phyloP scores from a whole-genome alignment of 2,113 vertebrate species.

The Cardinalis cardinalis region DNA sequence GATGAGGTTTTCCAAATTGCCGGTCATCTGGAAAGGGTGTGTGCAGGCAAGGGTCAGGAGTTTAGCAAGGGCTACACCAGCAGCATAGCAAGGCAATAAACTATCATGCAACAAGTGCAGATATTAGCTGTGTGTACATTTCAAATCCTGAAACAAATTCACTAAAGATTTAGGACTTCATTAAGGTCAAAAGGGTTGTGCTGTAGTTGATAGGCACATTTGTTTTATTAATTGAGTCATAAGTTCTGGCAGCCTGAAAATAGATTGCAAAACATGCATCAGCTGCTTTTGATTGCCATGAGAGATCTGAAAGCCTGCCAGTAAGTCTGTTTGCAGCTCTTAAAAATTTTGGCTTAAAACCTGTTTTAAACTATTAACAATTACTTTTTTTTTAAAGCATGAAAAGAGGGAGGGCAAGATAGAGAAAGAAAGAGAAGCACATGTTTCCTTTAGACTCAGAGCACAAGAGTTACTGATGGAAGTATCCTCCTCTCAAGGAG shows the following conservation, averaged over 20 bases:
- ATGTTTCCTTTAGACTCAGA: constrained; percentile 20
- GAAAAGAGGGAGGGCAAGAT: not conserved
- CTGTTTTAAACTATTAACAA: constrained; percentile 65
- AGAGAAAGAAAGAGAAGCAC: not conserved
- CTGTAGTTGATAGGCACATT: constrained; percentile 60
- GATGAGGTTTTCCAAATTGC: constrained; percentile 33
- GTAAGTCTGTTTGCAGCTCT: constrained; percentile 73
- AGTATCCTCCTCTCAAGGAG: not conserved
- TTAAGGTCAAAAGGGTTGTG: constrained; percentile 65
- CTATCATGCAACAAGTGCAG: not conserved
- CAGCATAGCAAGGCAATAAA: constrained; percentile 42
- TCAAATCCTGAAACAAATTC: constrained; percentile 55
- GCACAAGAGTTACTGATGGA: not conserved
- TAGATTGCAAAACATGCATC: constrained; percentile 68
- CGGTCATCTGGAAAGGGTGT: constrained; percentile 28
- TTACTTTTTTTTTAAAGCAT: constrained; percentile 12
- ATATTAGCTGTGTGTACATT: constrained; percentile 22
- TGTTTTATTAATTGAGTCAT: constrained; percentile 77
- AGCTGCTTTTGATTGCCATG: constrained; percentile 74
- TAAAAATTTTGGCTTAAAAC: constrained; percentile 68
- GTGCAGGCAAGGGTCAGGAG: not conserved
- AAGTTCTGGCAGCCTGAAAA: constrained; percentile 64
- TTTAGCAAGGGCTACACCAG: not conserved
- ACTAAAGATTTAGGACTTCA: constrained; percentile 59
- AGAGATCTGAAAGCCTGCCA: constrained; percentile 70